A percentile compares a stretch with the other conserved stretches of the same genome.
phyloP scores from a whole-genome alignment of 2,113 vertebrate genomes.

The Stegastes partitus region DNA sequence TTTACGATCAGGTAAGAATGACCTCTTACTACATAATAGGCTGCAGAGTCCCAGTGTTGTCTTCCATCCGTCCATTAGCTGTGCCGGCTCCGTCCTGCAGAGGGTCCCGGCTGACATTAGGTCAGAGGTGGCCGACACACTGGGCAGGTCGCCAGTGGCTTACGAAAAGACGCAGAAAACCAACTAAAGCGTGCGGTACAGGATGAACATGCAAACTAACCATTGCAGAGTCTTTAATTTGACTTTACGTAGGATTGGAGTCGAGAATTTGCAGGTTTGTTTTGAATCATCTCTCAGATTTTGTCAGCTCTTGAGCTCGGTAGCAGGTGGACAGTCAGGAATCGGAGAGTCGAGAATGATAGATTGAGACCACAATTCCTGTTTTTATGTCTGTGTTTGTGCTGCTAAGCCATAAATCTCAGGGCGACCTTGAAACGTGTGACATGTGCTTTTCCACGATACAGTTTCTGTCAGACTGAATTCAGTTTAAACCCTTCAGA shows the following conservation, averaged over 20 bases:
- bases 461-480: too few species aligned
- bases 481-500: too few species aligned
- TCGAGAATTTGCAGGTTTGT: background rate
- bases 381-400: background rate
- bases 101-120: too few species aligned
- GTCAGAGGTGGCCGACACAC: too few species aligned
- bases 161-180: too few species aligned
- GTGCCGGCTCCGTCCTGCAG: too few species aligned
- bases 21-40: conserved; percentile 13
- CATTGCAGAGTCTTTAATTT: too few species aligned
- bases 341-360: background rate
- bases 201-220: too few species aligned
- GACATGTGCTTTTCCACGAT: too few species aligned
- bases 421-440: background rate
- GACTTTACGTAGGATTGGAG: background rate
- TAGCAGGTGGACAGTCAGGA: background rate
- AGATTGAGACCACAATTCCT: background rate
- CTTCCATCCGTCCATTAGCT: too few species aligned
- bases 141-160: too few species aligned
- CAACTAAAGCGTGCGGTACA: too few species aligned
- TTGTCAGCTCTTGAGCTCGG: background rate
- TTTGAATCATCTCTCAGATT: background rate
- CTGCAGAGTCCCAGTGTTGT: background rate
- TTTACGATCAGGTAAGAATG: conserved; percentile 23
- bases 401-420: background rate